Evolutionary conservation across 2,888 invertebrate genomes (phyloP).

Genomic region (Aporophyla nigra): DNA sequence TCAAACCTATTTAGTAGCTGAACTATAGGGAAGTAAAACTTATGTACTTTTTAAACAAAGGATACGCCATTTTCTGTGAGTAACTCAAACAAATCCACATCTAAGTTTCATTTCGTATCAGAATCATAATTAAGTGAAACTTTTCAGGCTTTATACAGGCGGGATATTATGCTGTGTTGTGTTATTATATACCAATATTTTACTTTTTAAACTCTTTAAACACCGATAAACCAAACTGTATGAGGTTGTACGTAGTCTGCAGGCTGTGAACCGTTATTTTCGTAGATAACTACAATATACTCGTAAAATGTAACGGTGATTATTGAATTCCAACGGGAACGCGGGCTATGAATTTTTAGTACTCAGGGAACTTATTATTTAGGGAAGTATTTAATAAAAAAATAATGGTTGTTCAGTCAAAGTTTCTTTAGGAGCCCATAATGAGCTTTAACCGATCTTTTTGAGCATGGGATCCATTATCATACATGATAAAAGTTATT

Average conservation of each 20-base stretch:
- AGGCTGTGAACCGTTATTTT: constrained; percentile 5
- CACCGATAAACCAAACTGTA: neutral
- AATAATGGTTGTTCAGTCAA: neutral
- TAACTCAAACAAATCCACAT: neutral
- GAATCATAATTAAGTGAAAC: too few species aligned
- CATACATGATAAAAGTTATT: neutral
- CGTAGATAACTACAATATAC: neutral
- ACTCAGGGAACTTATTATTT: too few species aligned
- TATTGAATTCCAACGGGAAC: neutral
- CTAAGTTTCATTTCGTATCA: neutral
- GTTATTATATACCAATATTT: neutral
- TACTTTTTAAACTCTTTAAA: neutral
- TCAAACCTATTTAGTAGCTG: neutral
- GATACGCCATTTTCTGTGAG: neutral
- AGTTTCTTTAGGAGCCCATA: neutral
- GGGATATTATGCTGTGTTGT: neutral
- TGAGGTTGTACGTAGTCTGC: neutral
- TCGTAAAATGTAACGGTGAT: neutral
- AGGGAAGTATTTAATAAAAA: too few species aligned
- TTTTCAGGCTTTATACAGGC: neutral
- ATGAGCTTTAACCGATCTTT: neutral
- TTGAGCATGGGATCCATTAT: neutral
- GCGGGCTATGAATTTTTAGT: constrained; percentile 19
- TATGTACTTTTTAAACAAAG: neutral
- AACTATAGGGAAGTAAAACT: neutral